Percentiles rank a stretch among this genome's conserved stretches.
Evolutionary conservation across 2,888 invertebrate genomes (phyloP).

Genomic region (Acleris literana): DNA sequence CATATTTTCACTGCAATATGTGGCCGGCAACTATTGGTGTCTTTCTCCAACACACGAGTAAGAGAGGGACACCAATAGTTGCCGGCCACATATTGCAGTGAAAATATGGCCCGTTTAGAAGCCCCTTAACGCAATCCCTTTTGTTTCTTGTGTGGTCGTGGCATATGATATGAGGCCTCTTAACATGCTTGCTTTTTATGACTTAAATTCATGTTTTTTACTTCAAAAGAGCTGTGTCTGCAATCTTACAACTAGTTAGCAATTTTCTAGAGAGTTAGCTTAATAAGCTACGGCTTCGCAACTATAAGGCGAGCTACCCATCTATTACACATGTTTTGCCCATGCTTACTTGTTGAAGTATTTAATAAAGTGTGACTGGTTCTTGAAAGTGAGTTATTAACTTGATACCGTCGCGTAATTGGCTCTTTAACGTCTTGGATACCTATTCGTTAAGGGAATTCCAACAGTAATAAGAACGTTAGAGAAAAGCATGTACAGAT

Average conservation of each 20-base stretch:
- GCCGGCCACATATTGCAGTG: too few species aligned
- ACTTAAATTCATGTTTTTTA: not conserved
- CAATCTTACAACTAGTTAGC: too few species aligned
- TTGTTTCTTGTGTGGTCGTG: too few species aligned
- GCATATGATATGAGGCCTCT: too few species aligned
- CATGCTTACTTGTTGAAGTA: conserved; percentile 16
- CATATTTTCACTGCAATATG: too few species aligned
- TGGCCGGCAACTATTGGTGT: too few species aligned
- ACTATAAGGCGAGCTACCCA: conserved; percentile 7
- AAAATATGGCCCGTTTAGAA: too few species aligned
- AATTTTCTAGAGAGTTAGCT: conserved; percentile 19
- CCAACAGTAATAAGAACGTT: too few species aligned
- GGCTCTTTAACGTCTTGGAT: not conserved
- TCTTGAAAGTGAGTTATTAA: conserved; percentile 31
- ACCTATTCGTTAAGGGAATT: not conserved
- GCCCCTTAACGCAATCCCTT: too few species aligned
- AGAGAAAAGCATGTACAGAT: too few species aligned
- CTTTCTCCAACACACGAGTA: too few species aligned
- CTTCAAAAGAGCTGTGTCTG: not conserved
- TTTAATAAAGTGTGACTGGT: conserved; percentile 27
- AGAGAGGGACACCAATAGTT: too few species aligned
- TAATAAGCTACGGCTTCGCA: conserved; percentile 6
- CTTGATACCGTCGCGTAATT: conserved; percentile 2
- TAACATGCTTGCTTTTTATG: not conserved
- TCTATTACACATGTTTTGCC: conserved; percentile 16